Percentiles rank a stretch among this genome's conserved stretches.
Evolutionary conservation across 2,113 vertebrate genomes (phyloP).

Genomic region (Dasyurus viverrinus): DNA sequence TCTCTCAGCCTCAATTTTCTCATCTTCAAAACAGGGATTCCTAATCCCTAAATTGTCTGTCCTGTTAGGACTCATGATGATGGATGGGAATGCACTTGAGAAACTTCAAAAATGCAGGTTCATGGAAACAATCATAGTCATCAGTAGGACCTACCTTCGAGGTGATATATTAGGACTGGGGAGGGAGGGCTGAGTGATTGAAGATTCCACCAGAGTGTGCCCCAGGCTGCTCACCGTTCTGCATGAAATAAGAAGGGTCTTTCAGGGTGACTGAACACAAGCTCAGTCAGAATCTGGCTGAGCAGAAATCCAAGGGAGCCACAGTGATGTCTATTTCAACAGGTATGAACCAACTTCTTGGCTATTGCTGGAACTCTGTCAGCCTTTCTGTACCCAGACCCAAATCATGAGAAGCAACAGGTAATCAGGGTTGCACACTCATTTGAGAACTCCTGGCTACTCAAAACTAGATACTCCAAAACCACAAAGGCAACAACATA

Average conservation of each 20-base stretch:
- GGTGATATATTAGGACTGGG: slow-evolving; percentile 33
- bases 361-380: background rate
- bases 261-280: background rate
- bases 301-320: background rate
- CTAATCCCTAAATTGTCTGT: background rate
- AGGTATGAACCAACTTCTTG: background rate
- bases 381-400: background rate
- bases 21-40: background rate
- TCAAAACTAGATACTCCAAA: slow-evolving; percentile 7
- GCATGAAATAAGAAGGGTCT: slow-evolving; percentile 20
- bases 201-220: slow-evolving; percentile 86
- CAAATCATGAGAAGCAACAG: background rate
- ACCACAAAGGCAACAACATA: background rate
- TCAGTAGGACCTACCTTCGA: slow-evolving; percentile 72
- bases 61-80: background rate
- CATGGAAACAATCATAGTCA: background rate
- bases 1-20: background rate
- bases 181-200: slow-evolving; percentile 71
- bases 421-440: background rate
- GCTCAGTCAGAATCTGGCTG: background rate
- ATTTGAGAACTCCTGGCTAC: slow-evolving; percentile 6
- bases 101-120: background rate
- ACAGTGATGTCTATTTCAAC: background rate
- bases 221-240: slow-evolving; percentile 87
- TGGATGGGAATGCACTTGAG: background rate